These are phyloP conservation scores for Camptogramma bilineatum DNA, from an alignment of 2,888 invertebrate genomes.

Conservation along the genomic window DNA sequence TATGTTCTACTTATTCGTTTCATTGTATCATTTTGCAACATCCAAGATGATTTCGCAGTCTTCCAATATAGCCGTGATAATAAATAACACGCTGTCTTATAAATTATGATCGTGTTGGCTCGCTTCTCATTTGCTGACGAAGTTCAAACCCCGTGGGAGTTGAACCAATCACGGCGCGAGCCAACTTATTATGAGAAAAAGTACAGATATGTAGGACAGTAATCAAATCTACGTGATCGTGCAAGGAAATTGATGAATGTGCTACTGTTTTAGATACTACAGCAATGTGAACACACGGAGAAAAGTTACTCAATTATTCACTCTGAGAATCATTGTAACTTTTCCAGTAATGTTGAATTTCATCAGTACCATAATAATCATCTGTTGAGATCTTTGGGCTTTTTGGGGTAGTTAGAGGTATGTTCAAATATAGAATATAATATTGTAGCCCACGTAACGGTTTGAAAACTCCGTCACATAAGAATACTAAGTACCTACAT, in stretches of 20 bases:
- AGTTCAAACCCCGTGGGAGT: conserved; percentile 75
- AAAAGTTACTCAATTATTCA: no score
- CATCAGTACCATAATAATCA: no score
- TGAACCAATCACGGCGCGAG: conserved; percentile 81
- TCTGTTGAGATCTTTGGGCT: no score
- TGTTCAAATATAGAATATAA: no score
- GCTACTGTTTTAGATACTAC: neutral
- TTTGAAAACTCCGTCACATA: no score
- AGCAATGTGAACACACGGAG: neutral
- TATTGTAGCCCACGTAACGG: no score
- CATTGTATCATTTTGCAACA: neutral
- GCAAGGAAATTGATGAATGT: conserved; percentile 23
- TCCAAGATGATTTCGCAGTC: conserved; percentile 43
- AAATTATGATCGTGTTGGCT: conserved; percentile 83
- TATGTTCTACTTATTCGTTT: no score
- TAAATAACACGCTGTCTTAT: conserved; percentile 82
- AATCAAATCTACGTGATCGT: conserved; percentile 37
- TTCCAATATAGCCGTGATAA: conserved; percentile 65
- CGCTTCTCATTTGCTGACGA: conserved; percentile 85
- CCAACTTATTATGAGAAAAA: conserved; percentile 79
- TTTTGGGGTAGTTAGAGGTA: no score
- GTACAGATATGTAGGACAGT: conserved; percentile 46
- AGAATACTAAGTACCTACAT: no score
- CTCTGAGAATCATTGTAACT: no score
- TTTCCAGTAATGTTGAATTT: no score